phyloP scores from a whole-genome alignment of 2,888 invertebrate species.

The Dolichomitus sp. region DNA sequence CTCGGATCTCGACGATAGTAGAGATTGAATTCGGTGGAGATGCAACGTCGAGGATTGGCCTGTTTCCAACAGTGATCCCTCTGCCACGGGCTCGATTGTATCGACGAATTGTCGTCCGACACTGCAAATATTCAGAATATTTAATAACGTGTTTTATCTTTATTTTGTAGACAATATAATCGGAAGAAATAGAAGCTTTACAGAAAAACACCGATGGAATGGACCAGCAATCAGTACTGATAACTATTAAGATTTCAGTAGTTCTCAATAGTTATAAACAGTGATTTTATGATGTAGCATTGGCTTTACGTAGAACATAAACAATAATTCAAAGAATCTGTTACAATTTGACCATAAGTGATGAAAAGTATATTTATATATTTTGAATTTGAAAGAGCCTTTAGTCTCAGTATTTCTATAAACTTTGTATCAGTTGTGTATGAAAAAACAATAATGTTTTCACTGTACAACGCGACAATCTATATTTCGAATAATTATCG shows the following conservation, averaged over 20 bases:
- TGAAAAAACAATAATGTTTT: background rate
- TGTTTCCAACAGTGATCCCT: constrained; percentile 97
- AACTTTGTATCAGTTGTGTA: background rate
- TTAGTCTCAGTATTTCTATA: background rate
- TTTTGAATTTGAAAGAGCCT: background rate
- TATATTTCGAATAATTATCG: background rate
- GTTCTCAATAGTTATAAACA: too few relatives aligned
- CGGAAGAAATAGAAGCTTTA: background rate
- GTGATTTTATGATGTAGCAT: too few relatives aligned
- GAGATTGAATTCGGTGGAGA: constrained; percentile 92
- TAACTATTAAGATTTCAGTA: too few relatives aligned
- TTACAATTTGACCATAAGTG: background rate
- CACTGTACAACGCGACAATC: background rate
- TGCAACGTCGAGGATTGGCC: constrained; percentile 91
- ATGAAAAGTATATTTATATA: background rate
- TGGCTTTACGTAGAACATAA: too few relatives aligned
- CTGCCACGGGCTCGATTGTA: constrained; percentile 97
- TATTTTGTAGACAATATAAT: background rate
- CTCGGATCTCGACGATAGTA: constrained; percentile 89
- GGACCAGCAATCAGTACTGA: background rate
- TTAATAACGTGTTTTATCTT: background rate
- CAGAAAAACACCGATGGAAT: too few relatives aligned
- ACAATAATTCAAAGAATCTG: background rate
- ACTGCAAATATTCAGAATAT: constrained; percentile 86
- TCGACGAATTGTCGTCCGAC: constrained; percentile 96